A percentile compares a stretch with the other conserved stretches of the same genome.
Evolutionary conservation across 1,140 invertebrate species (phyloP).

Genomic region (Leptonema lineaticorne): DNA sequence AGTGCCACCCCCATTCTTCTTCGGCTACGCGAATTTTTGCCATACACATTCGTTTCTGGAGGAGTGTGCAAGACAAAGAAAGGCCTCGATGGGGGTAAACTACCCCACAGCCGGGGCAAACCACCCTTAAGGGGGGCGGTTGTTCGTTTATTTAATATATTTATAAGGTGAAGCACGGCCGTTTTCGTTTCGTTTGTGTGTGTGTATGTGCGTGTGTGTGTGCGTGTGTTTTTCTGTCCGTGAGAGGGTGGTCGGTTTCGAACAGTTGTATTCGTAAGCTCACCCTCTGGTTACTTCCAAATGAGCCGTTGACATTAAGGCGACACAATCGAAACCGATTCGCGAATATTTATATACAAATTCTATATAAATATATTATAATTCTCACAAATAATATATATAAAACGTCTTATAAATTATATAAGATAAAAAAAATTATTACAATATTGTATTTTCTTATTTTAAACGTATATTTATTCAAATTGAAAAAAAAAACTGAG

Average conservation of each 20-base stretch:
- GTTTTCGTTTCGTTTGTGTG: constrained; percentile 3
- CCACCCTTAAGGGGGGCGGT: not conserved
- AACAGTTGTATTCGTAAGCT: not conserved
- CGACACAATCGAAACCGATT: constrained; percentile 21
- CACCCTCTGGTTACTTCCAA: constrained; percentile 10
- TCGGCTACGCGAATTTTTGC: constrained; percentile 36
- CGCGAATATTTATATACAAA: not conserved
- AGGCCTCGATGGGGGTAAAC: constrained; percentile 14
- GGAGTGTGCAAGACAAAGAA: constrained; percentile 39
- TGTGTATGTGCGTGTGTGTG: not conserved
- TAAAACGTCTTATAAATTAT: no score
- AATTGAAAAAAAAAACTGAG: no score
- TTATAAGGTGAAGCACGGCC: constrained; percentile 33
- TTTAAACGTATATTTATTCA: no score
- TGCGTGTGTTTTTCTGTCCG: not conserved
- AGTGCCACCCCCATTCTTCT: constrained; percentile 32
- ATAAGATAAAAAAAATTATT: no score
- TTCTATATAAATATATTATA: not conserved
- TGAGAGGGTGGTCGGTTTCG: not conserved
- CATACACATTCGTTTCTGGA: constrained; percentile 39
- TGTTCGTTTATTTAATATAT: constrained; percentile 37
- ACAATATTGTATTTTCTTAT: no score
- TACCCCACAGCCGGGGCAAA: not conserved
- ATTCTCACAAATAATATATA: no score
- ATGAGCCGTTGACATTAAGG: constrained; percentile 18